Conservation (phyloP, 2,797 vertebrate species). For the Ctenosaura bakeri region DNA sequence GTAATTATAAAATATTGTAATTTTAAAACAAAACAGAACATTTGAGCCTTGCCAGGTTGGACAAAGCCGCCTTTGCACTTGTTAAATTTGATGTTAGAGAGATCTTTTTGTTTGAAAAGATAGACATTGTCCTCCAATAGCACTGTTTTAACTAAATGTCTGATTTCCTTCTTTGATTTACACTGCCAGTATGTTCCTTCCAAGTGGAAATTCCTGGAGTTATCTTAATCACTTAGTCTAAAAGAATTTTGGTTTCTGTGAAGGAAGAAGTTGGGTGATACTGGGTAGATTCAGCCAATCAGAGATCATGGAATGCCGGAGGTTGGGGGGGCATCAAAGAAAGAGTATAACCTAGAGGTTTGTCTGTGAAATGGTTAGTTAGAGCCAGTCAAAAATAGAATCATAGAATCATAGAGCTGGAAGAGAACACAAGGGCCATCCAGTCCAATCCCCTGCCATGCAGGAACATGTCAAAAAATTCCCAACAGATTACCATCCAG, state of each 20-base stretch:
- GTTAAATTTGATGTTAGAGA: not conserved
- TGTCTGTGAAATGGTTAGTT: no score
- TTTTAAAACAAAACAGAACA: not conserved
- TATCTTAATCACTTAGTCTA: not conserved
- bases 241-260: not conserved
- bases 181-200: not conserved
- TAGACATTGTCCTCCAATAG: not conserved
- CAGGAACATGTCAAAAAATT: no score
- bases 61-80: not conserved
- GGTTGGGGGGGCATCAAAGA: no score
- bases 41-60: not conserved
- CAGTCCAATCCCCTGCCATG: no score
- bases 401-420: no score
- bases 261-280: no score
- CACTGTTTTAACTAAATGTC: not conserved
- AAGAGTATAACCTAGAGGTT: no score
- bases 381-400: no score
- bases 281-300: no score
- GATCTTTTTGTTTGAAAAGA: not conserved
- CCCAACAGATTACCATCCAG: no score
- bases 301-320: no score
- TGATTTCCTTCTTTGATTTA: not conserved
- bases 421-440: no score
- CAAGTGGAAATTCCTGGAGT: not conserved
- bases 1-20: not conserved